Base-by-base conservation (phyloP, 2,113 vertebrate species). In the Rhegmatorhina hoffmannsi region DNA sequence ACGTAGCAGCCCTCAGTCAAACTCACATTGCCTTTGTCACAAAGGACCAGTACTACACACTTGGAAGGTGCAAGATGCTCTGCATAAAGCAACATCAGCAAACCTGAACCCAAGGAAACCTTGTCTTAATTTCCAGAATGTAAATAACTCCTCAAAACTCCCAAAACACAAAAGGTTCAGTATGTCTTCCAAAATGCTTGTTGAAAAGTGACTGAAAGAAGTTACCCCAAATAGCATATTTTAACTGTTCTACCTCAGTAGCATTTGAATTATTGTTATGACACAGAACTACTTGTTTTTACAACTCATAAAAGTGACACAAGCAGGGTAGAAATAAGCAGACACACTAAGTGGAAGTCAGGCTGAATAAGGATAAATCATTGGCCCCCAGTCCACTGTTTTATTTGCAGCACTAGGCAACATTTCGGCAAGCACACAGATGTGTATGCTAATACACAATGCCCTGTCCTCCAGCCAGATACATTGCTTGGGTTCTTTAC, bases 321-420 rank as follows among this genome's bases (percentile, higher is more conserved):
- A 46, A 50, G 29, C 36, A 43, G 23, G 28, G 44, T 52, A 62
- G 25, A 95, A 89, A 84, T 18, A 77, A 77, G 56, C 17, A 64
- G 49, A 17, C 4, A 3, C 31, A 58, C 38, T 46, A 91, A 84
- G 23, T 13, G 16, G 17, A 86, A 91, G 44, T n/a, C 31, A 74
- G 19, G 38, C 28, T 91, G 40, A 90, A 90, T 72, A 69, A 80
- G 80, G 67, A 86, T 19, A 84, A 73, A 56, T 28, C n/a, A 80
- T 77, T 23, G 8, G 36, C 31, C 31, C 28, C 17, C 9, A 63
- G 11, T 72, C 33, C 62, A 52, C 17, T 47, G 52, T 63, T 80
- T 73, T 62, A 92, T 47, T 89, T 60, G 40, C 49, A 95, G 84
- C 74, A 56, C 64, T 52, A 43, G n/a, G 59, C 40, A 88, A 77